phyloP scores from a whole-genome alignment of 1,140 invertebrate species.

The Periplaneta americana region DNA sequence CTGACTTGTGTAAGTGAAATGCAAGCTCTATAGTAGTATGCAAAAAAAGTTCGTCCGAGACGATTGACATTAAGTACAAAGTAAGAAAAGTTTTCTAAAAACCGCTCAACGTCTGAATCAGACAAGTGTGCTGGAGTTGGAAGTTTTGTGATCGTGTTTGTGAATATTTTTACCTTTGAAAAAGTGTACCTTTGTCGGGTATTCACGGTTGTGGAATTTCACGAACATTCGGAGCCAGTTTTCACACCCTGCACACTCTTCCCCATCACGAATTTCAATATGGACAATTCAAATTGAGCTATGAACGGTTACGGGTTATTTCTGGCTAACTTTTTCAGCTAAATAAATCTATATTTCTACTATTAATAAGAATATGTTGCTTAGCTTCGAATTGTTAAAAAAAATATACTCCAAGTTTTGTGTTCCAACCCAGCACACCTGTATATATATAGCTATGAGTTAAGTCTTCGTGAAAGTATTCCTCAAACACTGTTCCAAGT shows the following conservation, averaged over 20 bases:
- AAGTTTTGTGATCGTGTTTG: not conserved
- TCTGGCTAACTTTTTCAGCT: too few species aligned
- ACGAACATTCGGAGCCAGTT: not conserved
- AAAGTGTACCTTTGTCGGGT: not conserved
- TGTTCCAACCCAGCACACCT: constrained; percentile 4
- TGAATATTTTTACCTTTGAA: not conserved
- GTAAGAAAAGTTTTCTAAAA: not conserved
- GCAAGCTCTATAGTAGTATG: not conserved
- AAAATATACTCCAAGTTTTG: not conserved
- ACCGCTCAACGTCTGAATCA: not conserved
- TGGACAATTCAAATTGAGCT: not conserved
- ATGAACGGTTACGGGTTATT: not conserved
- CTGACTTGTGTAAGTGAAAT: constrained; percentile 4
- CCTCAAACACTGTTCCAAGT: not conserved
- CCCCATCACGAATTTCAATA: not conserved
- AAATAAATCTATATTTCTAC: not conserved
- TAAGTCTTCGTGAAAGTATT: not conserved
- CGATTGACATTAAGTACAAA: not conserved
- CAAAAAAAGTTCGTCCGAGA: not conserved
- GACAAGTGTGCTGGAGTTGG: constrained; percentile 4
- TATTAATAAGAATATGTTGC: not conserved
- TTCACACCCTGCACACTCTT: too few species aligned
- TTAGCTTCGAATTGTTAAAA: not conserved
- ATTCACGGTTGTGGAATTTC: not conserved
- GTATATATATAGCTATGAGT: not conserved